Base-by-base conservation (phyloP, 2,113 vertebrate species). In the Cepphus grylle region DNA sequence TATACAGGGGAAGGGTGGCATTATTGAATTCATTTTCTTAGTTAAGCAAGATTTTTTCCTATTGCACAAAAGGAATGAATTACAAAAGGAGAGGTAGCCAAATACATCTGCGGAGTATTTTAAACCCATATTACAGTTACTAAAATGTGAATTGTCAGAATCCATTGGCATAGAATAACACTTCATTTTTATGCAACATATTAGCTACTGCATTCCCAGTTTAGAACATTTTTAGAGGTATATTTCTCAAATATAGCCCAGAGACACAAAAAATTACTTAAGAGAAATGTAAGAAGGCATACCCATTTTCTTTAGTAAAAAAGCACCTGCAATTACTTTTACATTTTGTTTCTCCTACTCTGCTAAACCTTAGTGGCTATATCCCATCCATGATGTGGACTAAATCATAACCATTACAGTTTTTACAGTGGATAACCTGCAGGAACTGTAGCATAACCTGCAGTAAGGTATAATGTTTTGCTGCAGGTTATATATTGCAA, bases 1-100 rank as follows among this genome's bases (percentile, higher is more conserved):
- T 96, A 91, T 89, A 65, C 83, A 91, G 63, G 40, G 77, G 45
- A 91, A 95, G 63, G 63, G 67, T 92, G 86, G 93, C 90, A 96
- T 92, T 95, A 85, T 42, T 94, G 66, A 91, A 89, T 79, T 94
- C 2, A 67, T 72, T 80, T 69, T 88, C 62, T 62, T 65, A 90
- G 66, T 76, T 49, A 88, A 91, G 84, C 59, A 95, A 90, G 12
- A 58, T 45, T 79, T 90, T 94, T 90, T 90, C 62, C 81, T 55
- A 62, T 45, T 90, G 78, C 53, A 62, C 63, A 62, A 45, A 84
- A 83, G 43, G 45, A 91, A 91, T 40, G 1, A 92, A 13, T 92
- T 90, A n/a, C 79, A 93, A 88, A 94, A 63, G 25, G 17, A 81
- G 14, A 77, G 25, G n/a, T 80, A 82, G 84, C 42, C 78, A 96